Percentiles rank a stretch among this genome's conserved stretches.
phyloP scores from a whole-genome alignment of 1,140 invertebrate species.

The Antheraea pernyi region DNA sequence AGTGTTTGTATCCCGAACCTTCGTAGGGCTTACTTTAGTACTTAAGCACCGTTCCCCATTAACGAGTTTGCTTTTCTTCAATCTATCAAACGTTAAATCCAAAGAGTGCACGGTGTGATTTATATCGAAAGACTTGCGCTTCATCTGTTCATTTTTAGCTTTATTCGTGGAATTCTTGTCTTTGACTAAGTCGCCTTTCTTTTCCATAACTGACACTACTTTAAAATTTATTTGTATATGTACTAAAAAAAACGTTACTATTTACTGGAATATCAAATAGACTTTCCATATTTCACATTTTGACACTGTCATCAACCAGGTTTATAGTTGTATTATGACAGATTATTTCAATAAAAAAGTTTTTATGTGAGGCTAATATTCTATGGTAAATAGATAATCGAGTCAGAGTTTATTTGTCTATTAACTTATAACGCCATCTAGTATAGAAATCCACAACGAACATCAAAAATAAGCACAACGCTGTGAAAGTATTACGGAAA shows the following conservation, averaged over 20 bases:
- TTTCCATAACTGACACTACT: slow-evolving; percentile 43
- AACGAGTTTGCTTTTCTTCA: slow-evolving; percentile 54
- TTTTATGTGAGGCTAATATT: no score
- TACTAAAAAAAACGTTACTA: background rate
- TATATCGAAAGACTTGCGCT: slow-evolving; percentile 54
- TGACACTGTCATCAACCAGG: background rate
- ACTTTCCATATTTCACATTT: background rate
- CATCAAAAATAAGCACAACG: background rate
- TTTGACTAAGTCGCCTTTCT: slow-evolving; percentile 28
- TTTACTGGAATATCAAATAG: background rate
- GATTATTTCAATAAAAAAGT: no score
- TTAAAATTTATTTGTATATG: background rate
- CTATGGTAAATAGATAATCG: background rate
- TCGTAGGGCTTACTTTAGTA: slow-evolving; percentile 19
- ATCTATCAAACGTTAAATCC: slow-evolving; percentile 45
- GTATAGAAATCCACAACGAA: background rate
- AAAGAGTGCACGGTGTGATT: slow-evolving; percentile 56
- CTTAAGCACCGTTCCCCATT: slow-evolving; percentile 33
- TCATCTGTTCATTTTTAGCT: slow-evolving; percentile 40
- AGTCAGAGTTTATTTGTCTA: background rate
- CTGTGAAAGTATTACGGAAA: no score
- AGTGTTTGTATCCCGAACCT: slow-evolving; percentile 30
- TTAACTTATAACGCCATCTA: slow-evolving; percentile 3
- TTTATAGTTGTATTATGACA: no score
- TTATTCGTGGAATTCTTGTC: slow-evolving; percentile 50